Percentiles rank a stretch among this genome's conserved stretches.
Conservation (phyloP, 2,888 invertebrate species). For the Folsomia candida region DNA sequence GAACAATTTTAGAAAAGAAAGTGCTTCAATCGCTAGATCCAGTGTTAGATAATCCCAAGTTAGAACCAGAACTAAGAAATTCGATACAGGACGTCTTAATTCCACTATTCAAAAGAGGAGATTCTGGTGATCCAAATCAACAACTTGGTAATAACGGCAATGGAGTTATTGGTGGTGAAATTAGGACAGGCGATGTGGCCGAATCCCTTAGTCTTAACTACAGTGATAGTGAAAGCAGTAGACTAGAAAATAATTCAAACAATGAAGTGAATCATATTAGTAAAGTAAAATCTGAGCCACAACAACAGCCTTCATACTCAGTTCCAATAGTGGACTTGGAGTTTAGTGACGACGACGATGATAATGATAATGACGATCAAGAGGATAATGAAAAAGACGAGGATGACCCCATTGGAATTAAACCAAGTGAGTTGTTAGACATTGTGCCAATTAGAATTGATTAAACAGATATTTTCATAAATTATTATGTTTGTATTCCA, state of each 20-base stretch:
- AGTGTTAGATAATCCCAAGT: slow-evolving; percentile 80
- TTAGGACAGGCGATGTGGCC: neutral
- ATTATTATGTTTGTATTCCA: neutral
- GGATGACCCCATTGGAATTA: neutral
- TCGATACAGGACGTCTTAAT: slow-evolving; percentile 74
- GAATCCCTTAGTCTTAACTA: neutral
- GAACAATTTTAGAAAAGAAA: slow-evolving; percentile 85
- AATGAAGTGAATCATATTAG: neutral
- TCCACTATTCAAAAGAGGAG: slow-evolving; percentile 33
- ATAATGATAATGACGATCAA: slow-evolving; percentile 71
- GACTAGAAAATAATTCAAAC: neutral
- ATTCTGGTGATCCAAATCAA: neutral
- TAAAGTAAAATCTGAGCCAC: neutral
- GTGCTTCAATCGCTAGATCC: slow-evolving; percentile 83
- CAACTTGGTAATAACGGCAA: slow-evolving; percentile 16
- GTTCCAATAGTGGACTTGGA: slow-evolving; percentile 62
- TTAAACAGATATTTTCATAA: neutral
- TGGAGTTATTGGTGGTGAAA: slow-evolving; percentile 8
- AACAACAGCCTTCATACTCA: neutral
- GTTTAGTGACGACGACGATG: slow-evolving; percentile 84
- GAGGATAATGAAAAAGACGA: slow-evolving; percentile 64
- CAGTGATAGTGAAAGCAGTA: neutral
- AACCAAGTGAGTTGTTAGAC: neutral
- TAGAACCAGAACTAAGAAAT: slow-evolving; percentile 77
- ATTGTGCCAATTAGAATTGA: neutral